A percentile compares a stretch with the other conserved stretches of the same genome.
Conservation (phyloP, 2,888 invertebrate genomes). For the Eurytoma adleriae region DNA sequence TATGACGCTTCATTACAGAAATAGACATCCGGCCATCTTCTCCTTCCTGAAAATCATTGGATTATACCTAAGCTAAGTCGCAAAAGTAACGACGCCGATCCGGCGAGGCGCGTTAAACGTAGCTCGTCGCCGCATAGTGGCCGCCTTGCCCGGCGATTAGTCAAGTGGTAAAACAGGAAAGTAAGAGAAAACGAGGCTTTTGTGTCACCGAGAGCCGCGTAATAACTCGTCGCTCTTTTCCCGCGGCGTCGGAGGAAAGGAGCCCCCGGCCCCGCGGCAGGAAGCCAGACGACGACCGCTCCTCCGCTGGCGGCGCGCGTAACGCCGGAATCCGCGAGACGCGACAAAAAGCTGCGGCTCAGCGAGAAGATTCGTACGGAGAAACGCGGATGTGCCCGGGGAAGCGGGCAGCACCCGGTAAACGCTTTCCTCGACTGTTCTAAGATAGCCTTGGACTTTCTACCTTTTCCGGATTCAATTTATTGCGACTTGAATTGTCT, state of each 20-base stretch:
- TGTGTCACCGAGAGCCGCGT: constrained; percentile 67
- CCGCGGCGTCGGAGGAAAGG: background rate
- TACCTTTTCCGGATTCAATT: no score
- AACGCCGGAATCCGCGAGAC: background rate
- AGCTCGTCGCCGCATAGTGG: background rate
- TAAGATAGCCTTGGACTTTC: no score
- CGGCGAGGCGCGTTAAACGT: background rate
- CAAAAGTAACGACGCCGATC: background rate
- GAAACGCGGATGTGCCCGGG: no score
- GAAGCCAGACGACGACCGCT: background rate
- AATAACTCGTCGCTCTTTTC: constrained; percentile 60
- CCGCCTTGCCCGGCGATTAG: constrained; percentile 61
- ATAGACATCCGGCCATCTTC: background rate
- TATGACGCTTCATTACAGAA: background rate
- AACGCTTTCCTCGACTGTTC: no score
- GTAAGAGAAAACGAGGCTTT: constrained; percentile 73
- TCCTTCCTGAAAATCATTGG: no score
- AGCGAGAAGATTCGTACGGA: no score
- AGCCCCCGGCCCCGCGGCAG: background rate
- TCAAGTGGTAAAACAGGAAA: constrained; percentile 69
- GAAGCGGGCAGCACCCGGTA: no score
- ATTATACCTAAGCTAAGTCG: background rate
- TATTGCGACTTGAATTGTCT: no score
- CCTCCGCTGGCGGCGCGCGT: background rate
- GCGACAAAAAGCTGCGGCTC: background rate